phyloP scores from a whole-genome alignment of 2,888 invertebrate genomes.

The Disparrhopalites patrizii region DNA sequence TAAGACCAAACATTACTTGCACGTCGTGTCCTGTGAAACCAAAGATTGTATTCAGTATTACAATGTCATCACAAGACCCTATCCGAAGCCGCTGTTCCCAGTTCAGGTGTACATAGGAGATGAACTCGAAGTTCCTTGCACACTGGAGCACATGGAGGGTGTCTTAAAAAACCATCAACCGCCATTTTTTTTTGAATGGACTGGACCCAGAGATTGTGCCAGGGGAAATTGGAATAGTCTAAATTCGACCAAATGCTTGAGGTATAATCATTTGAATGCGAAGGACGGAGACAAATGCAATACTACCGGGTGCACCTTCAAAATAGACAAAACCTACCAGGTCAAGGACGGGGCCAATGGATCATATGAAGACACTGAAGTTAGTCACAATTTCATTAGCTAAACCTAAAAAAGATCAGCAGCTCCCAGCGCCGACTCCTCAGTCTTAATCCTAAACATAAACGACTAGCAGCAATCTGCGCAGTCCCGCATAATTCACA shows the following conservation, averaged over 20 bases:
- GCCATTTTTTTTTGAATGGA: constrained; percentile 19
- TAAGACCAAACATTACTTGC: neutral
- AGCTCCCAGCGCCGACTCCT: too few relatives aligned
- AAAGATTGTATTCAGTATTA: constrained; percentile 8
- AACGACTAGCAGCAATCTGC: too few relatives aligned
- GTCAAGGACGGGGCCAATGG: neutral
- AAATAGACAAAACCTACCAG: neutral
- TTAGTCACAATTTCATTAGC: too few relatives aligned
- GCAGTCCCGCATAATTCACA: too few relatives aligned
- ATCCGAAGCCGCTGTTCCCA: neutral
- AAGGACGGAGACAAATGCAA: neutral
- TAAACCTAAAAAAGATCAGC: too few relatives aligned
- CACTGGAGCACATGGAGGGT: neutral
- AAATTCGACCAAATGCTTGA: neutral
- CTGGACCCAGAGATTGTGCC: constrained; percentile 15
- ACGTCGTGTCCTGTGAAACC: neutral
- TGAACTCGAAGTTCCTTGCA: neutral
- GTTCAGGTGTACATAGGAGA: constrained; percentile 6
- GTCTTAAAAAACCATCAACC: neutral
- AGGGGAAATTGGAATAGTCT: constrained; percentile 2
- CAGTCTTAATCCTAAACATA: too few relatives aligned
- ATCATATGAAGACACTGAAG: neutral
- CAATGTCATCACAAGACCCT: constrained; percentile 11
- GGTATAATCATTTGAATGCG: neutral
- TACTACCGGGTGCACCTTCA: neutral